Conservation (phyloP, 1,140 invertebrate species). For the Lasaia peninsularis region DNA sequence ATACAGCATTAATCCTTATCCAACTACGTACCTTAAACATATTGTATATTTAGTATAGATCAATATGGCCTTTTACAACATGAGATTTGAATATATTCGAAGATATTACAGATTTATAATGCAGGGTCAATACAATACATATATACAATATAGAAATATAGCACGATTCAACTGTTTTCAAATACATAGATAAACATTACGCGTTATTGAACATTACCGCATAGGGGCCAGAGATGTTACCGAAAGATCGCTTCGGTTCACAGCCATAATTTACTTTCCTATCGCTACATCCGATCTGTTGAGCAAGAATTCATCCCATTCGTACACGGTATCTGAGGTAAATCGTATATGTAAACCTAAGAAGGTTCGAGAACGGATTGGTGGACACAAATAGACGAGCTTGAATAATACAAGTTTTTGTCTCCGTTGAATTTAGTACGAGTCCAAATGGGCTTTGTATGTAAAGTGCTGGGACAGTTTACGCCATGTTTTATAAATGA, state of each 20-base stretch:
- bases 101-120: no score
- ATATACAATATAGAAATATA: no score
- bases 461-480: not conserved
- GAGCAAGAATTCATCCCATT: slow-evolving; percentile 37
- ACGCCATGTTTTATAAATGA: not conserved
- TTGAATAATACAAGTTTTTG: slow-evolving; percentile 15
- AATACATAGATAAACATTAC: no score
- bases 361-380: slow-evolving; percentile 18
- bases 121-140: no score
- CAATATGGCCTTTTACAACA: no score
- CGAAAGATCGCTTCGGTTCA: slow-evolving; percentile 20
- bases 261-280: slow-evolving; percentile 56
- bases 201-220: not conserved
- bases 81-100: no score
- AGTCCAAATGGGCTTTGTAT: not conserved
- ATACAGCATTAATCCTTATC: no score
- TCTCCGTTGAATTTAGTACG: not conserved
- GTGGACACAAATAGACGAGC: slow-evolving; percentile 21
- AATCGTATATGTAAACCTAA: slow-evolving; percentile 15
- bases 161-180: no score
- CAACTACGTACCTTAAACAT: no score
- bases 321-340: slow-evolving; percentile 31
- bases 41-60: no score
- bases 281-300: slow-evolving; percentile 46
- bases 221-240: slow-evolving; percentile 6